phyloP scores from a whole-genome alignment of 2,113 vertebrate genomes.

The Corydoras maculifer region DNA sequence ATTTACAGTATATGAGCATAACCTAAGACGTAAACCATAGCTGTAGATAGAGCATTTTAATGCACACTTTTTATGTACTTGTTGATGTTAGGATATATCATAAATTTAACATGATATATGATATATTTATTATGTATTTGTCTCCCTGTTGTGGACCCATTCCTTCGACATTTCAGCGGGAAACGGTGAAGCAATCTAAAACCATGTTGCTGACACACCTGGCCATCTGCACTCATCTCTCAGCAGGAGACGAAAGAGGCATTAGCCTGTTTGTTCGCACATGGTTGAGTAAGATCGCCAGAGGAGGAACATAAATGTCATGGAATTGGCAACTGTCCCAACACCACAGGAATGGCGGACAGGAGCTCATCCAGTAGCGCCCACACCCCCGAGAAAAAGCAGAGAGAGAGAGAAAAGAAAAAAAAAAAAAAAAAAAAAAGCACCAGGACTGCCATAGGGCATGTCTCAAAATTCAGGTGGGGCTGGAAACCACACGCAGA shows the following conservation, averaged over 20 bases:
- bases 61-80: no score
- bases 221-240: conserved; percentile 50
- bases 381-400: conserved; percentile 45
- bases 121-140: not conserved
- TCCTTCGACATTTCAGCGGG: not conserved
- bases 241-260: conserved; percentile 26
- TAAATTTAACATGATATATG: not conserved
- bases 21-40: no score
- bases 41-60: no score
- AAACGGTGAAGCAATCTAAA: not conserved
- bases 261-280: conserved; percentile 54
- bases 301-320: conserved; percentile 54
- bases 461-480: conserved; percentile 7
- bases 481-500: conserved; percentile 12
- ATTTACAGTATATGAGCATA: no score
- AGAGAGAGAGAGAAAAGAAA: not conserved
- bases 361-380: conserved; percentile 52
- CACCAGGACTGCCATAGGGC: no score
- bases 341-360: conserved; percentile 47
- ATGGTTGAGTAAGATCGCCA: conserved; percentile 56
- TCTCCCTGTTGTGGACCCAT: not conserved
- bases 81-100: no score
- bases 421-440: no score
- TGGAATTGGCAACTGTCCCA: conserved; percentile 52
- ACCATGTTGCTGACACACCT: conserved; percentile 45